Evolutionary conservation across 2,888 invertebrate genomes (phyloP).

Genomic region (Dryomyza anilis): DNA sequence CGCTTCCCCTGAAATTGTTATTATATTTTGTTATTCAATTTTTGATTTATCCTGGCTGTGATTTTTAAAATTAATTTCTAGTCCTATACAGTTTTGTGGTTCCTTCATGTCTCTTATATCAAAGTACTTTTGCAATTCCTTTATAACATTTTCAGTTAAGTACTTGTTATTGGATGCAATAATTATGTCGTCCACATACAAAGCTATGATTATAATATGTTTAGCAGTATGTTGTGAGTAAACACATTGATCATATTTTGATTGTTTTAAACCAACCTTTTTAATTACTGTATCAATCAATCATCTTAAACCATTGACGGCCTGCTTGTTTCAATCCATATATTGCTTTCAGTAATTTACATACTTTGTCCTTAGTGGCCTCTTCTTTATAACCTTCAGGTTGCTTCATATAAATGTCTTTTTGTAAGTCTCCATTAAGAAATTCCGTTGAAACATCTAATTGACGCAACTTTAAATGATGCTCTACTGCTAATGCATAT

Average conservation of each 20-base stretch:
- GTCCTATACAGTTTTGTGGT: constrained; percentile 10
- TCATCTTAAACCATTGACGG: constrained; percentile 13
- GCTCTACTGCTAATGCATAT: constrained; percentile 23
- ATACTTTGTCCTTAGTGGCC: constrained; percentile 10
- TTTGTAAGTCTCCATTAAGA: constrained; percentile 20
- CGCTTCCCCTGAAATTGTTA: not conserved
- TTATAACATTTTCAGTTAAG: not conserved
- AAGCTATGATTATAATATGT: constrained; percentile 20
- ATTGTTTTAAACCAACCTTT: constrained; percentile 12
- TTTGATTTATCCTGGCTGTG: not conserved
- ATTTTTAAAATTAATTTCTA: not conserved
- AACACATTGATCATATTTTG: constrained; percentile 19
- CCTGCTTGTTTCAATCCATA: constrained; percentile 20
- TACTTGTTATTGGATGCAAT: constrained; percentile 17
- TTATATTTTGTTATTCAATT: constrained; percentile 1
- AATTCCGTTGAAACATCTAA: constrained; percentile 32
- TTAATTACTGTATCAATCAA: constrained; percentile 12
- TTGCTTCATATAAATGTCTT: constrained; percentile 22
- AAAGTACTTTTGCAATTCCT: constrained; percentile 15
- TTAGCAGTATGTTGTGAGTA: constrained; percentile 5
- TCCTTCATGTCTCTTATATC: constrained; percentile 12
- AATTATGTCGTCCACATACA: too few species aligned
- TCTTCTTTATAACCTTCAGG: not conserved
- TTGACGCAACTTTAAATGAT: constrained; percentile 16
- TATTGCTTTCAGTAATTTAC: constrained; percentile 19